A percentile compares a stretch with the other conserved stretches of the same genome.
phyloP scores from a whole-genome alignment of 2,888 invertebrate genomes.

The Brachycybe producta region DNA sequence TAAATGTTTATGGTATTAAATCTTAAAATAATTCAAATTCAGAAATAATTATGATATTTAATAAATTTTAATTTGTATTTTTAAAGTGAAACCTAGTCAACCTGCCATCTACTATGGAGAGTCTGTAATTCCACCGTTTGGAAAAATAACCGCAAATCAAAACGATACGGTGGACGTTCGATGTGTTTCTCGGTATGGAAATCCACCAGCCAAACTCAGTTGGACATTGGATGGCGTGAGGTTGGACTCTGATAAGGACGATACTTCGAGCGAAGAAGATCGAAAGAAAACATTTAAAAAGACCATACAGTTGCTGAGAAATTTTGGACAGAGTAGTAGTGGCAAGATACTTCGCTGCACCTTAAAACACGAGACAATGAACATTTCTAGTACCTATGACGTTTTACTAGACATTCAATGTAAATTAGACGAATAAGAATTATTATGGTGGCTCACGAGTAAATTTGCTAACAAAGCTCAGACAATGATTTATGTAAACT shows the following conservation, averaged over 20 bases:
- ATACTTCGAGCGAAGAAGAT: background rate
- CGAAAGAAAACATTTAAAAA: constrained; percentile 1
- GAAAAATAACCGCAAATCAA: background rate
- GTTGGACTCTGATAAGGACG: background rate
- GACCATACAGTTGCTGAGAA: background rate
- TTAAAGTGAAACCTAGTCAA: background rate
- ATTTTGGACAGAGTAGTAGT: background rate
- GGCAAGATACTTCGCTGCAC: constrained; percentile 2
- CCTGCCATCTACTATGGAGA: background rate
- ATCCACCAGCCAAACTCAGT: background rate
- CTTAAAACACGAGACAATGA: constrained; percentile 1
- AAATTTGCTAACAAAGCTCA: background rate
- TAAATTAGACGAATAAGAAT: too few species aligned
- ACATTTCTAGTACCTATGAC: background rate
- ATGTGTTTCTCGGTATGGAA: background rate
- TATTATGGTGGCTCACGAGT: too few species aligned
- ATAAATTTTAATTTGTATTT: too few species aligned
- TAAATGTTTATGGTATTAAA: background rate
- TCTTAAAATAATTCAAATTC: background rate
- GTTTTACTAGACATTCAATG: constrained; percentile 1
- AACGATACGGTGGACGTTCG: background rate
- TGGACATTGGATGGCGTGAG: background rate
- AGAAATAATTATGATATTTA: too few species aligned
- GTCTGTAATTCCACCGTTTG: background rate
- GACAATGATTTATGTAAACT: background rate